Evolutionary conservation across 2,888 invertebrate genomes (phyloP).

Genomic region (Hydraecia micacea): DNA sequence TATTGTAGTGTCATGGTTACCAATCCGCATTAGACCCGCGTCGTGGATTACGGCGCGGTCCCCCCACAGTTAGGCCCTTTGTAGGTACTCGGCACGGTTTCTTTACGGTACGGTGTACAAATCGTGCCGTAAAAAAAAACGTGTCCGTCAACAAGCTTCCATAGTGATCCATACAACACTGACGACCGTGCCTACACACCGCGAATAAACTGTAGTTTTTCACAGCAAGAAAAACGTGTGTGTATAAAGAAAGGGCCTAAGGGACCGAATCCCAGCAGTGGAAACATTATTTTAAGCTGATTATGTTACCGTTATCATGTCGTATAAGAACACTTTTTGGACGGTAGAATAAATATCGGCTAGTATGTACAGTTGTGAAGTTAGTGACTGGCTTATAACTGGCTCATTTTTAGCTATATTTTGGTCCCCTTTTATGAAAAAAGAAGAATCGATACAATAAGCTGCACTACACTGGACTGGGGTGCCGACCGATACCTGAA

Average conservation of each 20-base stretch:
- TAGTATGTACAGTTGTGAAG: background rate
- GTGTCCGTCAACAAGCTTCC: background rate
- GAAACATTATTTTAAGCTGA: background rate
- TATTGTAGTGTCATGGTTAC: conserved; percentile 36
- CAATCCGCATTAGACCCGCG: background rate
- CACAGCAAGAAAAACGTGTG: background rate
- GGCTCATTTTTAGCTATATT: background rate
- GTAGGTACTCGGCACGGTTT: background rate
- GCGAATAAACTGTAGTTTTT: background rate
- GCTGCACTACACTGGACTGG: background rate
- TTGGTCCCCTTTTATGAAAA: background rate
- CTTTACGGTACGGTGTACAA: background rate
- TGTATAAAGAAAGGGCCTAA: background rate
- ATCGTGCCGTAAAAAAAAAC: background rate
- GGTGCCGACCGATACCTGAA: background rate
- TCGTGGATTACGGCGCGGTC: background rate
- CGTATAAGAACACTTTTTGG: background rate
- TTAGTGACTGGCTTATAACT: background rate
- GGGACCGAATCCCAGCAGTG: background rate
- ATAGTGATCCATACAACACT: background rate
- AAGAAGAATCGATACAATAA: background rate
- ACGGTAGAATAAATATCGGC: background rate
- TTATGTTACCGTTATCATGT: background rate
- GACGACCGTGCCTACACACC: background rate
- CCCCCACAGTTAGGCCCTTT: background rate